Conservation (phyloP, 2,113 vertebrate species). For the Dendropsophus ebraccatus region DNA sequence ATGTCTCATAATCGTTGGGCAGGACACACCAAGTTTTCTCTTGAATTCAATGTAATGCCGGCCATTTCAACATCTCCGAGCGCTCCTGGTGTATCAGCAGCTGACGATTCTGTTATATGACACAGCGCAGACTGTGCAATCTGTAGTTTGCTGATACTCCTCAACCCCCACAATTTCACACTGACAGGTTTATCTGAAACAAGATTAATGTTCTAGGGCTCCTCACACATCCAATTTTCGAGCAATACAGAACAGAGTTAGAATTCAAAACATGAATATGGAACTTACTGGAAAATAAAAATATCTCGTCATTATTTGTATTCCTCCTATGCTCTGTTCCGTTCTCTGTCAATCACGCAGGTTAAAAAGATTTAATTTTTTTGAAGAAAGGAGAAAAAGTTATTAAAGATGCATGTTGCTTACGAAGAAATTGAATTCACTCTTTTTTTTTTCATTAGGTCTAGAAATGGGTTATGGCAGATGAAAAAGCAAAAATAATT, state of each 20-base stretch:
- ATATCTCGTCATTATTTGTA: conserved; percentile 37
- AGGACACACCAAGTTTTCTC: neutral
- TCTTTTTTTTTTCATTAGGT: neutral
- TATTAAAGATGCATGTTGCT: neutral
- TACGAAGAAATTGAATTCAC: neutral
- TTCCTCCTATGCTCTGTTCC: neutral
- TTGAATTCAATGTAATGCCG: conserved; percentile 3
- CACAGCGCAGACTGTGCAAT: conserved; percentile 14
- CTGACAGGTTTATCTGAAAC: conserved; percentile 56
- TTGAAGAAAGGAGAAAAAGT: neutral
- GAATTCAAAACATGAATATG: conserved; percentile 45
- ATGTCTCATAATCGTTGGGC: conserved; percentile 21
- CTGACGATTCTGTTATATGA: conserved; percentile 22
- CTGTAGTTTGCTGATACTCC: conserved; percentile 34
- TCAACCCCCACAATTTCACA: conserved; percentile 48
- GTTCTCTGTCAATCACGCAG: neutral
- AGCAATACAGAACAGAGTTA: conserved; percentile 38
- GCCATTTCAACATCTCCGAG: neutral
- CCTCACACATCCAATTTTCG: conserved; percentile 33
- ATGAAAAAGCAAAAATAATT: neutral
- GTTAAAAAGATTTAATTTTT: neutral
- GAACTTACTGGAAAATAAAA: conserved; percentile 41
- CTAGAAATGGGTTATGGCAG: neutral
- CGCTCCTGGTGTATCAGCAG: conserved; percentile 7
- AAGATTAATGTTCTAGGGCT: conserved; percentile 47